These are phyloP conservation scores for Acanthornis magna DNA, from an alignment of 2,797 vertebrate species.

Conservation along the genomic window DNA sequence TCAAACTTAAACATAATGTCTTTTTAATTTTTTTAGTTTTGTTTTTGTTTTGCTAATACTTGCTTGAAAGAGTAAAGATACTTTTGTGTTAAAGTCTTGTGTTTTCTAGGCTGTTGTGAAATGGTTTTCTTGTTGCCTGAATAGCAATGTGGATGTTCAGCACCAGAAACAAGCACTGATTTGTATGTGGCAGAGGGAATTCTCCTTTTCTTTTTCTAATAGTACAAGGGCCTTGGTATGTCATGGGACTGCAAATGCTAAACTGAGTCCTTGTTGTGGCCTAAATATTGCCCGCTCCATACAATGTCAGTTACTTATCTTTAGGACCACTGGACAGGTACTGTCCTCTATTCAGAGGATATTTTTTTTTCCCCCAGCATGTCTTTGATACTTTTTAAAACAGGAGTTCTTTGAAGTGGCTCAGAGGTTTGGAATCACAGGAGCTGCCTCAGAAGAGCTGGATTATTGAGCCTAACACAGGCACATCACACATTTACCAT, in stretches of 20 bases:
- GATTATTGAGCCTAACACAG: conserved; percentile 36
- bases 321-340: not conserved
- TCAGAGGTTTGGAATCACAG: conserved; percentile 48
- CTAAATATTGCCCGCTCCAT: conserved; percentile 23
- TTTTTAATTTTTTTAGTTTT: accelerated
- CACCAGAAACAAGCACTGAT: not conserved
- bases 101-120: not conserved
- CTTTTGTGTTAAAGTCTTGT: not conserved
- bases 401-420: conserved; percentile 48
- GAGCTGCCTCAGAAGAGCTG: conserved; percentile 15
- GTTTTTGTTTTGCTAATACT: not conserved
- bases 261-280: not conserved
- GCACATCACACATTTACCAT: conserved; percentile 4
- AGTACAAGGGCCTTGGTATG: not conserved
- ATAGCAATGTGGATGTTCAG: not conserved
- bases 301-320: not conserved
- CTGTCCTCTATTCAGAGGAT: conserved; percentile 14
- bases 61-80: not conserved
- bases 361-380: not conserved
- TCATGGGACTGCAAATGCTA: not conserved
- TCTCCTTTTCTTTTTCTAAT: not conserved
- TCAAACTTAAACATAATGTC: not conserved
- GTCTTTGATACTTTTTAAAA: conserved; percentile 60
- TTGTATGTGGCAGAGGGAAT: not conserved
- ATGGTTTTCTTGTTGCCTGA: not conserved